Evolutionary conservation across 2,888 invertebrate genomes (phyloP), one percentile per base, ranked within the genome.

Genomic region (Hecatera dysodea): DNA sequence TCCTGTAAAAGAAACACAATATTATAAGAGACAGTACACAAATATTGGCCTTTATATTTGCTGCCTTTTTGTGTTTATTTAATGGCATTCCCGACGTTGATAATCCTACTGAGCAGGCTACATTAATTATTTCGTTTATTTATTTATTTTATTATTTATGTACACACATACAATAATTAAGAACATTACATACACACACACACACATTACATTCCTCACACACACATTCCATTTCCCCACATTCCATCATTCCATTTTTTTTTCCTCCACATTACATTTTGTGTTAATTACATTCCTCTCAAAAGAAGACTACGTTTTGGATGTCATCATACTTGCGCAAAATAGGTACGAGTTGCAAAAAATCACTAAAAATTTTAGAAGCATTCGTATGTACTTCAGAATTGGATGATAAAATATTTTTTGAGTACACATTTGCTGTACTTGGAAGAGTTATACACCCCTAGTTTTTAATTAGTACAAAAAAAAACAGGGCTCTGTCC

Each of bases 101-200:
- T 74, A 56, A 67, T 52, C 55, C 50, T 42, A 33, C 44, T 55
- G 60, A 44, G 66, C 39, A 33, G 44, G 3, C 27, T 44, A 22
- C 66, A 56, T 79, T 66, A 66, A 79, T 74, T 79, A 79, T 79
- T 74, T 66, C 50, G 60, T 52, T n/a, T n/a, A n/a, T n/a, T n/a
- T n/a, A n/a, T n/a, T n/a, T n/a, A n/a, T n/a, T n/a, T n/a, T n/a
- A n/a, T n/a, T n/a, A n/a, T n/a, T n/a, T n/a, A n/a, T n/a, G n/a
- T n/a, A n/a, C n/a, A n/a, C n/a, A n/a, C n/a, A n/a, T n/a, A n/a
- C n/a, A n/a, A n/a, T n/a, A n/a, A n/a, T n/a, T n/a, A n/a, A n/a
- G n/a, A n/a, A n/a, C n/a, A n/a, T n/a, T n/a, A n/a, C n/a, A n/a
- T n/a, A n/a, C n/a, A n/a, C n/a, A n/a, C n/a, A n/a, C n/a, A n/a